Conservation (phyloP, 2,113 vertebrate species). For the Phalacrocorax brasilianus region DNA sequence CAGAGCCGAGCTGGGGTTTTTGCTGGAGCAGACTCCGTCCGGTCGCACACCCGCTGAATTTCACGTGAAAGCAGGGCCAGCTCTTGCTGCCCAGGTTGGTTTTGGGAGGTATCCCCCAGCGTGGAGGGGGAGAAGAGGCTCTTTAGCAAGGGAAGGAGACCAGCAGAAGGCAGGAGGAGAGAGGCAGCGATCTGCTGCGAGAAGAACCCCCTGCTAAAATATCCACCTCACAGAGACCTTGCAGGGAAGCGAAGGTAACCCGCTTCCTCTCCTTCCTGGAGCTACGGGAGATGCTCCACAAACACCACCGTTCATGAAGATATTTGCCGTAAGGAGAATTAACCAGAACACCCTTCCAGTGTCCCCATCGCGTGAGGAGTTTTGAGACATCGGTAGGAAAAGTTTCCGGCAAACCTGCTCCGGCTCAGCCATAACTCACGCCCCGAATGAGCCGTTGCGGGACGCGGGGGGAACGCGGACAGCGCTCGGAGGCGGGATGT, state of each 20-base stretch:
- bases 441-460: rapidly evolving
- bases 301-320: neutral
- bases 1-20: no score
- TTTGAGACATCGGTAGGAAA: rapidly evolving
- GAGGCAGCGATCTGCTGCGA: neutral
- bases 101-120: neutral
- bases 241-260: neutral
- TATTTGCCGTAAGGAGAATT: rapidly evolving
- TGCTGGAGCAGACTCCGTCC: neutral
- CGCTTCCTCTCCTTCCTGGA: neutral
- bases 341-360: neutral
- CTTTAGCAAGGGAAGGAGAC: neutral
- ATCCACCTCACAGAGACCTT: neutral
- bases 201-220: neutral
- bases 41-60: rapidly evolving
- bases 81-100: neutral
- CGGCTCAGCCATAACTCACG: neutral
- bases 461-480: neutral
- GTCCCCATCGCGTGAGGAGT: rapidly evolving
- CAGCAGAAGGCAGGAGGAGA: neutral
- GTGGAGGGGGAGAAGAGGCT: no score
- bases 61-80: rapidly evolving
- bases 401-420: neutral
- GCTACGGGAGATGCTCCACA: neutral
- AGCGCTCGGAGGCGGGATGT: neutral